phyloP scores from a whole-genome alignment of 2,113 vertebrate species.

The Tamias sibiricus region DNA sequence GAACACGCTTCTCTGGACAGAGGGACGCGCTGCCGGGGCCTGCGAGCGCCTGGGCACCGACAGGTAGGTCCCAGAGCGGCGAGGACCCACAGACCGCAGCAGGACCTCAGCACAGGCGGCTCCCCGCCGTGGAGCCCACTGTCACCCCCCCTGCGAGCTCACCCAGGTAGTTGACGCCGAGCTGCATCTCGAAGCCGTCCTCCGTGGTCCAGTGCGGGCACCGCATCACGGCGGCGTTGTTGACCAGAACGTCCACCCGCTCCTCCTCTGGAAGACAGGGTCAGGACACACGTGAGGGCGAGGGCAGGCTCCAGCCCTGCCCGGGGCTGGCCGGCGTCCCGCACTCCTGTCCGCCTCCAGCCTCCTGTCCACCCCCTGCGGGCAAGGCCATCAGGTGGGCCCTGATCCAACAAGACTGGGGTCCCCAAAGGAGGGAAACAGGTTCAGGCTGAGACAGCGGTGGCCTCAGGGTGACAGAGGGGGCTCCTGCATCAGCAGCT shows the following conservation, averaged over 20 bases:
- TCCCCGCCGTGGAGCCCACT: not conserved
- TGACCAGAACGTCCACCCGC: constrained; percentile 89
- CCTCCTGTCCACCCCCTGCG: accelerated
- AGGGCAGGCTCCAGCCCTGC: accelerated
- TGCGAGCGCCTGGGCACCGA: accelerated
- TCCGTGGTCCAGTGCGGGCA: constrained; percentile 92
- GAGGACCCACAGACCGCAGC: not conserved
- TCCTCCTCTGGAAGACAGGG: constrained; percentile 87
- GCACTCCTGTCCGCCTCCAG: accelerated
- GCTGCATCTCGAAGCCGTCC: constrained; percentile 94
- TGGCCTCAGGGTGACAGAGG: too few relatives aligned
- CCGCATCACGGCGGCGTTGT: constrained; percentile 93
- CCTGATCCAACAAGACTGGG: not conserved
- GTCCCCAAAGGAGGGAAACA: not conserved
- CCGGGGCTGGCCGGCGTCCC: accelerated
- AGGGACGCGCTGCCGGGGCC: not conserved
- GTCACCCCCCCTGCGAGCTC: not conserved
- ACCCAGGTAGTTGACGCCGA: constrained; percentile 94
- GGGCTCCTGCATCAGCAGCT: too few relatives aligned
- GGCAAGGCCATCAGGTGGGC: not conserved
- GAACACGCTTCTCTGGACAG: not conserved
- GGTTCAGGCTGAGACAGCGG: not conserved
- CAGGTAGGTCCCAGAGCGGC: not conserved
- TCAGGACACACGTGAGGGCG: accelerated
- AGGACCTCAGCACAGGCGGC: not conserved